These are phyloP conservation scores for Acropternis orthonyx DNA, from an alignment of 2,797 vertebrate species.

Conservation along the genomic window DNA sequence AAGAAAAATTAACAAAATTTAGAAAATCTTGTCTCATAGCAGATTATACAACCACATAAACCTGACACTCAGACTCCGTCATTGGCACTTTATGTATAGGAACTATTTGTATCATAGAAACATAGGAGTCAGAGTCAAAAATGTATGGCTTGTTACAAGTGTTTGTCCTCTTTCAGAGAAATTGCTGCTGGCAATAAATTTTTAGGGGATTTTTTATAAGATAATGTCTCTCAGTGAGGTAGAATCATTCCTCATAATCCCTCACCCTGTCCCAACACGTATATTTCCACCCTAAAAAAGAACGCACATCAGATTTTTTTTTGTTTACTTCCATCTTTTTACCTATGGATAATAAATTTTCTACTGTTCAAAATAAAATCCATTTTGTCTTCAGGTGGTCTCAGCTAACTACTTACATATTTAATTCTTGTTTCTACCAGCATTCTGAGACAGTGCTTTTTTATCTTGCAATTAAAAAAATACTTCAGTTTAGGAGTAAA, in stretches of 20 bases:
- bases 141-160: neutral
- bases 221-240: neutral
- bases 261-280: neutral
- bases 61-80: neutral
- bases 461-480: neutral
- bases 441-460: neutral
- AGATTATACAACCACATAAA: neutral
- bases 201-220: neutral
- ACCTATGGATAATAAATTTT: neutral
- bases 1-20: neutral
- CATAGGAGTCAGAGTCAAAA: neutral
- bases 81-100: neutral
- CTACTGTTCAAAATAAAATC: neutral
- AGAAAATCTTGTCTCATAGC: neutral
- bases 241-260: neutral
- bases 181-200: neutral
- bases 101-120: neutral
- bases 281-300: neutral
- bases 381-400: neutral
- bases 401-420: neutral
- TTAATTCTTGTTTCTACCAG: neutral
- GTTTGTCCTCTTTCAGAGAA: neutral
- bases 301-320: neutral
- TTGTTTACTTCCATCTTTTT: neutral
- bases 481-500: neutral